Conservation (phyloP, 2,888 invertebrate species). For the Drosophila tripunctata region DNA sequence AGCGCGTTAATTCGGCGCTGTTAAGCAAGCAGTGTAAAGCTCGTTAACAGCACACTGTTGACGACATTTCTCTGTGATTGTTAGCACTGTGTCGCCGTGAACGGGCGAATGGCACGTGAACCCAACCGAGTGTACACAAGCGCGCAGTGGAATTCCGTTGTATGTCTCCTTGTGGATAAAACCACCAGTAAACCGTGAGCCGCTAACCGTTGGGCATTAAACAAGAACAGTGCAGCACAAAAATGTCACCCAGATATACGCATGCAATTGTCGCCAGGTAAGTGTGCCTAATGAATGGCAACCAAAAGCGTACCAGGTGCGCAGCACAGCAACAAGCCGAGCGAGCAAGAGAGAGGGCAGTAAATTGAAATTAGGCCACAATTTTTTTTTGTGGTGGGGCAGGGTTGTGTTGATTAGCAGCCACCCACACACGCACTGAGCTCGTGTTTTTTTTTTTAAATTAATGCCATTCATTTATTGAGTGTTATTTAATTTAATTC, state of each 20-base stretch:
- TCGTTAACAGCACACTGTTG: not conserved
- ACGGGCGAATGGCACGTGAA: conserved; percentile 35
- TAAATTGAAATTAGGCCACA: conserved; percentile 49
- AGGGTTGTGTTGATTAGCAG: not conserved
- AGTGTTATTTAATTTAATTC: conserved; percentile 37
- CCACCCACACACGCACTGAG: conserved; percentile 37
- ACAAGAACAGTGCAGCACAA: too few species aligned
- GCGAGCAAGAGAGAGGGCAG: not conserved
- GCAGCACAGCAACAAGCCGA: too few species aligned
- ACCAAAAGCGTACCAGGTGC: conserved; percentile 17
- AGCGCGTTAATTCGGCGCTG: too few species aligned
- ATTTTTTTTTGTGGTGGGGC: conserved; percentile 47
- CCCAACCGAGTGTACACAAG: conserved; percentile 37
- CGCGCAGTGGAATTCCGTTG: conserved; percentile 47
- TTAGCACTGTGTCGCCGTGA: conserved; percentile 11
- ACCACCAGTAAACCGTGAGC: conserved; percentile 38
- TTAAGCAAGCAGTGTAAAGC: not conserved
- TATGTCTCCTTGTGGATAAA: conserved; percentile 37
- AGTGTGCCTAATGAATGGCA: conserved; percentile 20
- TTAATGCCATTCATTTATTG: conserved; percentile 25
- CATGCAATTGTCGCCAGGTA: conserved; percentile 91
- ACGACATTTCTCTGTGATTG: conserved; percentile 25
- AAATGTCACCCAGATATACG: conserved; percentile 88
- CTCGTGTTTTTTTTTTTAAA: conserved; percentile 47
- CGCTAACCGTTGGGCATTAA: conserved; percentile 28